Percentiles rank a stretch among this genome's conserved stretches.
Conservation (phyloP, 1,140 invertebrate species). For the Monomorium pharaonis region DNA sequence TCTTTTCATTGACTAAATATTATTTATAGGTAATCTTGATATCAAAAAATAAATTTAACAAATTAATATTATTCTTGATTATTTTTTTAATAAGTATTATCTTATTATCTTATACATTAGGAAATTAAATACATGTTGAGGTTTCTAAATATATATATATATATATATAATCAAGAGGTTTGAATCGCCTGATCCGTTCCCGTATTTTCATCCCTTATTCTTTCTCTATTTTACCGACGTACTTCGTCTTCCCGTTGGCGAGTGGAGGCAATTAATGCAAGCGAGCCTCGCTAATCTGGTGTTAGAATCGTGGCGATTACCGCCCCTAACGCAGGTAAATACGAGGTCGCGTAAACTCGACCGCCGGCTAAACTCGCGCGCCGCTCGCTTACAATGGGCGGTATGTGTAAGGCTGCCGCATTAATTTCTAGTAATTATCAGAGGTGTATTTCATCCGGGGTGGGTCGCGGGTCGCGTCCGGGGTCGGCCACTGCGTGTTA, state of each 20-base stretch:
- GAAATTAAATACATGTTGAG: neutral
- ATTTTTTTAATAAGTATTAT: neutral
- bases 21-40: neutral
- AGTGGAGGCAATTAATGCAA: constrained; percentile 38
- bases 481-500: constrained; percentile 83
- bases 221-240: neutral
- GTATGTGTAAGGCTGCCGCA: constrained; percentile 76
- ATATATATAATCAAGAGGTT: neutral
- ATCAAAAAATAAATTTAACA: too few species aligned
- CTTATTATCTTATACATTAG: too few species aligned
- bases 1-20: neutral
- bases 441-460: constrained; percentile 82
- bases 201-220: neutral
- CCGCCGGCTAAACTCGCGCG: constrained; percentile 61
- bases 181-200: neutral
- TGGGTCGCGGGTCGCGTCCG: constrained; percentile 82
- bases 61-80: too few species aligned
- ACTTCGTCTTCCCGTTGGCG: neutral
- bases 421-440: constrained; percentile 85
- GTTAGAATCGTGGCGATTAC: constrained; percentile 60
- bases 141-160: too few species aligned
- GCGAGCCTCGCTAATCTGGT: constrained; percentile 42
- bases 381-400: constrained; percentile 60
- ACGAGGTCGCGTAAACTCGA: constrained; percentile 55
- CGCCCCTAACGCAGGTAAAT: constrained; percentile 62